A percentile compares a stretch with the other conserved stretches of the same genome.
Conservation (phyloP, 2,797 vertebrate species). For the Rhinoraja longicauda region DNA sequence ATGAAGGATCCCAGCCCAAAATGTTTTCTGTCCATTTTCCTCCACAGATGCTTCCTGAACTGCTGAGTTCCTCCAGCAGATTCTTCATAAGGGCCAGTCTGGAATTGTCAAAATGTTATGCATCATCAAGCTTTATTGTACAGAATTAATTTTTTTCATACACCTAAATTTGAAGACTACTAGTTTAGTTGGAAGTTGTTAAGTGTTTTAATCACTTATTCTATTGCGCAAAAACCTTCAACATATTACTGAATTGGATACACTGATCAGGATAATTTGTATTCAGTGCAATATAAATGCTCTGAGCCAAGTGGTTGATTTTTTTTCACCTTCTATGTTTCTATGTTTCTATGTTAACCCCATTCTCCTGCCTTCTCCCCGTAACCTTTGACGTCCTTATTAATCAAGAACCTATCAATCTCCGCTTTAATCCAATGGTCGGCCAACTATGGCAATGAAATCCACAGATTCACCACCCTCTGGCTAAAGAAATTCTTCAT, state of each 20-base stretch:
- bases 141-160: background rate
- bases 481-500: too few species aligned
- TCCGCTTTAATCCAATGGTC: too few species aligned
- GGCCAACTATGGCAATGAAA: too few species aligned
- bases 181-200: background rate
- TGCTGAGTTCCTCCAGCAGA: too few species aligned
- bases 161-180: background rate
- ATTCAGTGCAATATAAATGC: background rate
- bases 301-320: background rate
- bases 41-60: too few species aligned
- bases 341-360: too few species aligned
- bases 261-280: background rate
- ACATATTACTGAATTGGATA: background rate
- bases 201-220: background rate
- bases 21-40: too few species aligned
- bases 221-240: background rate
- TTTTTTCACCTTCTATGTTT: background rate
- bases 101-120: background rate
- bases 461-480: too few species aligned
- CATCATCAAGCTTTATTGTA: background rate
- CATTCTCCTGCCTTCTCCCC: too few species aligned
- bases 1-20: too few species aligned
- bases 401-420: too few species aligned
- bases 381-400: too few species aligned
- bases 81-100: background rate